Evolutionary conservation across 2,888 invertebrate species (phyloP).

Genomic region (Vannuccia rotundouncinata): DNA sequence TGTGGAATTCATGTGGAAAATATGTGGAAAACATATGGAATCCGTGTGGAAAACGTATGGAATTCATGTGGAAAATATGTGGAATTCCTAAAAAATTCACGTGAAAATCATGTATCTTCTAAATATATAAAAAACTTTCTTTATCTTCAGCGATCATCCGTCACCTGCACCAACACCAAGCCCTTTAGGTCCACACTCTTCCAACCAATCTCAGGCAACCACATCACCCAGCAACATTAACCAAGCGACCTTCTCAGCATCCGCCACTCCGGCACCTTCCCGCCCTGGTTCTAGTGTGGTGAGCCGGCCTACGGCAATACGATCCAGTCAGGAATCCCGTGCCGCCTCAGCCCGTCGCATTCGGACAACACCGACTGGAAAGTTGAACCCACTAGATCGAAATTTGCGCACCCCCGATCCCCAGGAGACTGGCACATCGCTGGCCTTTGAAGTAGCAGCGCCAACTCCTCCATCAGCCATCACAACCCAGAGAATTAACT

Average conservation of each 20-base stretch:
- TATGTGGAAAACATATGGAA: too few relatives aligned
- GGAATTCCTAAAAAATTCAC: too few relatives aligned
- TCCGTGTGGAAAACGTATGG: too few relatives aligned
- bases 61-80: too few relatives aligned
- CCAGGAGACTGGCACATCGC: neutral
- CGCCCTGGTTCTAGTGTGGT: neutral
- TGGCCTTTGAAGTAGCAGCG: neutral
- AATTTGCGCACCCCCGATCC: neutral
- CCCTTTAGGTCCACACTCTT: neutral
- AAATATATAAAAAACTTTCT: neutral
- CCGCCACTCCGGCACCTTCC: neutral
- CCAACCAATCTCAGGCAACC: neutral
- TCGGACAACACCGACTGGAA: neutral
- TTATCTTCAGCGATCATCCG: neutral
- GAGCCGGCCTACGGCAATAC: neutral
- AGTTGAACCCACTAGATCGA: neutral
- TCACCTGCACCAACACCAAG: neutral
- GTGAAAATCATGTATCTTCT: too few relatives aligned
- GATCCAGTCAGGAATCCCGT: neutral
- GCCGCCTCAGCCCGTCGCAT: neutral
- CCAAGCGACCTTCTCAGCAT: neutral
- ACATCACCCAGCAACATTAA: neutral
- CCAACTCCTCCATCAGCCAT: neutral
- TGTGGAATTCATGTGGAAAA: too few relatives aligned
- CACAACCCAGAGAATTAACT: neutral